Base-by-base conservation (phyloP, 2,888 invertebrate genomes). In the Dynastes tityus region DNA sequence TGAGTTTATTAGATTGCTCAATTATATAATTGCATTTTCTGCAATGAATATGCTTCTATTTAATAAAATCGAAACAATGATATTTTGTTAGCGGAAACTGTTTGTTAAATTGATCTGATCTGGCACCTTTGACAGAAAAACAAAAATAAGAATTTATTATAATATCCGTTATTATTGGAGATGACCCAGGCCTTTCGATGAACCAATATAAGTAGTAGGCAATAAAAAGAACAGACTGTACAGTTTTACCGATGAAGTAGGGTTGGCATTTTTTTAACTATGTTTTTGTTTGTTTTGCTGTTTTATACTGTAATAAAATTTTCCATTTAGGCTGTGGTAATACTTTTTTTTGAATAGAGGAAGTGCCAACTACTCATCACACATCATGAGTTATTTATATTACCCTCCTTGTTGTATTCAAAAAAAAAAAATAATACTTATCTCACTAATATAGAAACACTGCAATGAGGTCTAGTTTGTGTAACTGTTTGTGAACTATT, bases 1-100 rank as follows among this genome's bases (percentile, higher is more conserved):
- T 61, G 70, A 76, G 68, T 53, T 80, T 53, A 49, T 80, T 79
- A 78, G 77, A 76, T 79, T 81, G 78, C 78, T 79, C 80, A 81
- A 80, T 70, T 77, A 77, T 64, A 32, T 73, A 74, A 61, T 77
- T 64, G 71, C 71, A 55, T 79, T 75, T 74, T 79, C 11, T 73
- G 58, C 55, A 73, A 73, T 73, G 49, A 55, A 32, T 29, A 51
- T 70, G 55, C 70, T 51, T 70, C 32, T 73, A 58, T 16, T n/a
- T 55, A 4, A 37, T 37, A 37, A 55, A 55, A 55, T 16, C n/a
- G 55, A 55, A 55, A 55, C 55, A 40, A 65, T 65, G 65, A 65
- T 65, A 65, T 16, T 65, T 65, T 65, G 37, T 40, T 65, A 40
- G 40, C 40, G 65, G 40, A 65, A 3, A 40, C 40, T 32, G 8